These are phyloP conservation scores for Dromius quadrimaculatus DNA, from an alignment of 2,888 invertebrate genomes.

Conservation along the genomic window DNA sequence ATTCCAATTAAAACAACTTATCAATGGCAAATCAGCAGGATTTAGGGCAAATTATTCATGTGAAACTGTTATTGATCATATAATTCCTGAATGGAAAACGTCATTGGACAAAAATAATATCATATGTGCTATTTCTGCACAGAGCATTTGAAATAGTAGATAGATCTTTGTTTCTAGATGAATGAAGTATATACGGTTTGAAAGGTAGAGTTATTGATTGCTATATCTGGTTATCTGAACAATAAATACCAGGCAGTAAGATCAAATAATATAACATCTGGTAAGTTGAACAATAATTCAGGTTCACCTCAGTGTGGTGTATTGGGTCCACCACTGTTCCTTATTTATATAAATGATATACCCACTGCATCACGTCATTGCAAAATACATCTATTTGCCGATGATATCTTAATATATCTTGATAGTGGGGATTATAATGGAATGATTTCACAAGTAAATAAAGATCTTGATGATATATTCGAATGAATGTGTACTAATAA, in stretches of 20 bases:
- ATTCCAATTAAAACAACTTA: conserved; percentile 4
- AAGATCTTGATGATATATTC: neutral
- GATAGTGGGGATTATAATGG: neutral
- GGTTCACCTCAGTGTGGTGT: neutral
- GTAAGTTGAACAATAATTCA: neutral
- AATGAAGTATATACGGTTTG: conserved; percentile 10
- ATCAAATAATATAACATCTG: neutral
- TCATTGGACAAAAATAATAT: conserved; percentile 24
- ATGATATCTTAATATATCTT: neutral
- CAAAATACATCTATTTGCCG: neutral
- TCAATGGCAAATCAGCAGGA: neutral
- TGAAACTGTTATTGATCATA: conserved; percentile 42
- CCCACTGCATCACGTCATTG: neutral
- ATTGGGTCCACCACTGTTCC: conserved; percentile 21
- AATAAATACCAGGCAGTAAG: neutral
- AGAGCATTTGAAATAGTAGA: conserved; percentile 50
- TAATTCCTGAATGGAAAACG: conserved; percentile 44
- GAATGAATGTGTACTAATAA: neutral
- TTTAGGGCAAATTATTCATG: conserved; percentile 46
- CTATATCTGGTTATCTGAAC: neutral
- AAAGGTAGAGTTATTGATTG: neutral
- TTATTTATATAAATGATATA: conserved; percentile 51
- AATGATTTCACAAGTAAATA: neutral
- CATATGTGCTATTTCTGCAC: conserved; percentile 44
- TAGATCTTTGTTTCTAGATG: conserved; percentile 32